Evolutionary conservation across 2,113 vertebrate genomes (phyloP), one percentile per base, ranked within the genome.

Genomic region (Globicephala melas): DNA sequence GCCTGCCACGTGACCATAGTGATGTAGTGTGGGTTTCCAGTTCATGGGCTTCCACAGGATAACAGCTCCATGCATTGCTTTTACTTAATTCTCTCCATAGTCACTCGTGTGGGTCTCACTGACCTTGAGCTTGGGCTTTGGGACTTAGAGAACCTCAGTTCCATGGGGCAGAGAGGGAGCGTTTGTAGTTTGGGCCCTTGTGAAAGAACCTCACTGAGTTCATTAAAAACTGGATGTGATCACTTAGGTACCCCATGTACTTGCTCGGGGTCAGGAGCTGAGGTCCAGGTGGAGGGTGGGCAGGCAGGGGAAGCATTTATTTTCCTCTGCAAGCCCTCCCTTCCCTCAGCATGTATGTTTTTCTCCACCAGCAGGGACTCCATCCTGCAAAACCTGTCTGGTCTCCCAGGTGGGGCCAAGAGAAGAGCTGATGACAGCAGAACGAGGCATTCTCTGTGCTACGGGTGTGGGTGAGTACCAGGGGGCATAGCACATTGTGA

Each of bases 361-460:
- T 47, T 91, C 50, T 82, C 36, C 28, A 18, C 8, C 67, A 28
- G 5, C 33, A 82, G 91, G 76, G 44, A 28, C 62, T 74, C 12
- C 79, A 65, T 36, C 25, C 2, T 71, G 63, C 31, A 84, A 33
- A 87, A 31, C 81, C 74, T 41, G 31, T 60, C 44, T 79, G 26
- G 25, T 20, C 70, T 84, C 62, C 62, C 50, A 65, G 44, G 20
- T 33, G 62, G 77, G 84, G 6, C 53, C 68, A 53, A 38, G 50
- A 31, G 83, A 31, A 71, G 77, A 81, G 77, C 89, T 55, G 79
- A 73, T 55, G 26, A 63, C 79, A 71, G 79, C 36, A 70, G 70
- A 41, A n/a, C 9, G 2, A 18, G 21, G 53, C 28, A 21, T 55
- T 63, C 53, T 79, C 53, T 5, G 20, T 8, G n/a, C 36, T 9